Percentiles rank a stretch among this genome's conserved stretches.
These are phyloP conservation scores for Luehdorfia chinensis DNA, from an alignment of 1,140 invertebrate species.

Conservation along the genomic window DNA sequence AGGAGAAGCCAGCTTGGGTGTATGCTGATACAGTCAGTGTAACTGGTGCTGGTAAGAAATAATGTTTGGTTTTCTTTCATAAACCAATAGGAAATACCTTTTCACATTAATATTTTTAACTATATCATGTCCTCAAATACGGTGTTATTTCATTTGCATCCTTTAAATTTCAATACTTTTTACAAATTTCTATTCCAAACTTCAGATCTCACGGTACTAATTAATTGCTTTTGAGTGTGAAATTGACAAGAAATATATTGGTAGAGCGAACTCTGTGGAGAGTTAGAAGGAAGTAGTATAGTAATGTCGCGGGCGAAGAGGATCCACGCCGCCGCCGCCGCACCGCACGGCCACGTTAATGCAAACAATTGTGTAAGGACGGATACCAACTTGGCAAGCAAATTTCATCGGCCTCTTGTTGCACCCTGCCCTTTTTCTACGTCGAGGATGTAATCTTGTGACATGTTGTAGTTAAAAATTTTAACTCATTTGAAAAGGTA, in stretches of 20 bases:
- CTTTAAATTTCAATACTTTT: constrained; percentile 52
- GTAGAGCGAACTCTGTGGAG: neutral
- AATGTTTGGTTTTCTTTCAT: constrained; percentile 60
- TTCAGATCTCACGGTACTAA: constrained; percentile 73
- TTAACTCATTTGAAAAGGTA: constrained; percentile 64
- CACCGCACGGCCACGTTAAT: constrained; percentile 40
- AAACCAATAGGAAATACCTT: constrained; percentile 77
- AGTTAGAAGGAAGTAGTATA: constrained; percentile 19
- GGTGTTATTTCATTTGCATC: constrained; percentile 72
- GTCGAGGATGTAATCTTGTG: constrained; percentile 58
- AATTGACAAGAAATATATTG: constrained; percentile 27
- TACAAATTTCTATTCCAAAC: constrained; percentile 56
- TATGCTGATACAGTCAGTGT: constrained; percentile 48
- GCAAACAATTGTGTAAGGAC: constrained; percentile 79
- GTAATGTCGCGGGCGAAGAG: constrained; percentile 19
- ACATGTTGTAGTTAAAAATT: constrained; percentile 74
- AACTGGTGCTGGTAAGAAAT: constrained; percentile 62
- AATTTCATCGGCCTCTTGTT: constrained; percentile 37
- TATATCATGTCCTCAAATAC: constrained; percentile 77
- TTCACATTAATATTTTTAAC: constrained; percentile 78
- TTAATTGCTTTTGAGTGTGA: constrained; percentile 58
- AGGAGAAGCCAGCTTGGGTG: constrained; percentile 72
- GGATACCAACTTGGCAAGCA: constrained; percentile 71
- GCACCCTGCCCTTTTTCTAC: constrained; percentile 27
- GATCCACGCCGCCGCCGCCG: constrained; percentile 18